Percentiles rank a stretch among this genome's conserved stretches.
Evolutionary conservation across 2,113 vertebrate genomes (phyloP).

Genomic region (Rhinogobius similis): DNA sequence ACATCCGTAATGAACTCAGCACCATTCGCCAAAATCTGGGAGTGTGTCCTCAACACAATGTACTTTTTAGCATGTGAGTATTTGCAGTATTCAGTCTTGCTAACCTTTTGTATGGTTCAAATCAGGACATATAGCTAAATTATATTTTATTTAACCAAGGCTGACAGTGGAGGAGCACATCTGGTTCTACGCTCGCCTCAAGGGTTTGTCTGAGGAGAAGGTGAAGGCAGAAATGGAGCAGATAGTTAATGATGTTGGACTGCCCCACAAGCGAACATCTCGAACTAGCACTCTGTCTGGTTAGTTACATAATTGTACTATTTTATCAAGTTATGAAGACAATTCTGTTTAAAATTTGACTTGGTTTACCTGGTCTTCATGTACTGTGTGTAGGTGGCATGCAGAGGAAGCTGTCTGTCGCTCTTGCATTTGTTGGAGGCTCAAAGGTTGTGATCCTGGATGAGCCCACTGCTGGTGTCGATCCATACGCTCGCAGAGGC

Average conservation of each 20-base stretch:
- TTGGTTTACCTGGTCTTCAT: background rate
- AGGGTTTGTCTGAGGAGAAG: slow-evolving; percentile 87
- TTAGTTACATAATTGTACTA: slow-evolving; percentile 55
- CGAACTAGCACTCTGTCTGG: slow-evolving; percentile 91
- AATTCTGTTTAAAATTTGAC: background rate
- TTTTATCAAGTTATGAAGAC: background rate
- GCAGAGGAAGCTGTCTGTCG: slow-evolving; percentile 97
- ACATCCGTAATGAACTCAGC: slow-evolving; percentile 90
- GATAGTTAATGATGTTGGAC: slow-evolving; percentile 88
- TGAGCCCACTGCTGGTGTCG: slow-evolving; percentile 96
- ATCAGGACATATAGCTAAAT: background rate
- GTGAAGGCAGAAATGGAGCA: slow-evolving; percentile 94
- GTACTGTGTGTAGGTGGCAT: slow-evolving; percentile 85
- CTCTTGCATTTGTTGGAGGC: slow-evolving; percentile 95
- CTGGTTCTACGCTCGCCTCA: slow-evolving; percentile 96
- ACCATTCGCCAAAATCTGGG: slow-evolving; percentile 92
- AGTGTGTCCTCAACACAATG: slow-evolving; percentile 96
- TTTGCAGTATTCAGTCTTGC: background rate
- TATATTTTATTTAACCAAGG: slow-evolving; percentile 69
- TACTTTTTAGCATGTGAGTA: slow-evolving; percentile 94
- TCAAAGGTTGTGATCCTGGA: slow-evolving; percentile 98
- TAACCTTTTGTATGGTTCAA: background rate
- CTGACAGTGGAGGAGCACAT: slow-evolving; percentile 98
- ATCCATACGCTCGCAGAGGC: slow-evolving; percentile 95
- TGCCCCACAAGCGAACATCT: slow-evolving; percentile 90